These are phyloP conservation scores for Eurypyga helias DNA, from an alignment of 2,113 vertebrate species.

Conservation along the genomic window DNA sequence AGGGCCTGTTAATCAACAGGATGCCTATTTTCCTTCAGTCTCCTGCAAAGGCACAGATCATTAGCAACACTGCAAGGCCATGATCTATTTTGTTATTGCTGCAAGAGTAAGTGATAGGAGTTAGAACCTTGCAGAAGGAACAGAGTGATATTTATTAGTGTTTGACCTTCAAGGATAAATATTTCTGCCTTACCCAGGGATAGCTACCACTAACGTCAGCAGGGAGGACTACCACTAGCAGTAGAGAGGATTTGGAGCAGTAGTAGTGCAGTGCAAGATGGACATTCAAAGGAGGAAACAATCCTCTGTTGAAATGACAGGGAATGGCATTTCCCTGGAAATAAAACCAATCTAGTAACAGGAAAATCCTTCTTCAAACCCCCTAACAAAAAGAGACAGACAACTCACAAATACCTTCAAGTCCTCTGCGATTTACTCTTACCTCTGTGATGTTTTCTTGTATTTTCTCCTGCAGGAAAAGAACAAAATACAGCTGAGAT, in stretches of 20 bases:
- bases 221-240: background rate
- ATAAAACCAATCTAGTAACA: background rate
- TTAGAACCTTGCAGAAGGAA: slow-evolving; percentile 22
- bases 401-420: slow-evolving; percentile 10
- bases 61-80: background rate
- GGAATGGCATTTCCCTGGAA: background rate
- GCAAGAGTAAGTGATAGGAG: background rate
- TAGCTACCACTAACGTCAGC: background rate
- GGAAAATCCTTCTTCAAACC: slow-evolving; percentile 1
- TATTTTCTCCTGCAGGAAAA: slow-evolving; percentile 95
- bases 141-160: background rate
- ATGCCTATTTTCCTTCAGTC: background rate
- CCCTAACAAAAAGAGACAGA: slow-evolving; percentile 1
- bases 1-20: background rate
- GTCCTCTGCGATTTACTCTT: slow-evolving; percentile 75
- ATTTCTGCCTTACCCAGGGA: background rate
- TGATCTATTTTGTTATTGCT: slow-evolving; percentile 18
- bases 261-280: background rate
- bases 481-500: slow-evolving; percentile 74
- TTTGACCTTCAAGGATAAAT: background rate
- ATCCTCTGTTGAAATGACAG: no score
- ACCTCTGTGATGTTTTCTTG: slow-evolving; percentile 99
- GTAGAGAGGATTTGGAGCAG: background rate
- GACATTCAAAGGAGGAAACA: background rate
- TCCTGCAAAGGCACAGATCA: background rate